These are phyloP conservation scores for Paracentrotus lividus DNA, from an alignment of 53 echinoderm and acorn worm genomes.

Conservation along the genomic window DNA sequence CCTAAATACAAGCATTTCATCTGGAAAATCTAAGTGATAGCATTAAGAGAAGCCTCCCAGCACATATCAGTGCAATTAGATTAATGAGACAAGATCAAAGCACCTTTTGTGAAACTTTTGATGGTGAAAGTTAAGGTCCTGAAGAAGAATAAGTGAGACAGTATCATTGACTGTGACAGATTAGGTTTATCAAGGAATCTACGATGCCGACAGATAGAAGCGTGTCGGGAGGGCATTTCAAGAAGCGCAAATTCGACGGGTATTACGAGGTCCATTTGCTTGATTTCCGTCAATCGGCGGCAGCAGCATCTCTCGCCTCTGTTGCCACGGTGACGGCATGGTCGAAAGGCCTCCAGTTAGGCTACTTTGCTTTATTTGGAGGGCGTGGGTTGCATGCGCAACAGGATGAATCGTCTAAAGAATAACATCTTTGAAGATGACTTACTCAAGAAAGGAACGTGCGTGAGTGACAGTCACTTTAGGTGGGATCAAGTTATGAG, in stretches of 20 bases:
- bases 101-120: slow-evolving; percentile 4
- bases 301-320: slow-evolving; percentile 24
- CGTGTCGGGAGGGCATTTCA: slow-evolving; percentile 37
- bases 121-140: slow-evolving; percentile 34
- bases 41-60: background rate
- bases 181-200: slow-evolving; percentile 16
- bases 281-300: slow-evolving; percentile 72
- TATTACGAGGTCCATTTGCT: slow-evolving; percentile 72
- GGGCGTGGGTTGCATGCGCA: slow-evolving; percentile 52
- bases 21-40: background rate
- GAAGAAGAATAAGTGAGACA: slow-evolving; percentile 26
- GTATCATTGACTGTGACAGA: slow-evolving; percentile 46
- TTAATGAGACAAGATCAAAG: slow-evolving; percentile 18
- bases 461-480: slow-evolving; percentile 28
- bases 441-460: slow-evolving; percentile 5
- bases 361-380: slow-evolving; percentile 60
- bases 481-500: background rate
- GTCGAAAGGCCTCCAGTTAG: slow-evolving; percentile 52
- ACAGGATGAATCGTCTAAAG: slow-evolving; percentile 42
- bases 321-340: slow-evolving; percentile 57
- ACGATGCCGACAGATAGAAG: background rate
- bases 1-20: no score
- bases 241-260: slow-evolving; percentile 57
- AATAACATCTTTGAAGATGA: slow-evolving; percentile 39
- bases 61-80: slow-evolving; percentile 9